Base-by-base conservation (phyloP, 2,797 vertebrate species). In the Pelodytes ibericus region DNA sequence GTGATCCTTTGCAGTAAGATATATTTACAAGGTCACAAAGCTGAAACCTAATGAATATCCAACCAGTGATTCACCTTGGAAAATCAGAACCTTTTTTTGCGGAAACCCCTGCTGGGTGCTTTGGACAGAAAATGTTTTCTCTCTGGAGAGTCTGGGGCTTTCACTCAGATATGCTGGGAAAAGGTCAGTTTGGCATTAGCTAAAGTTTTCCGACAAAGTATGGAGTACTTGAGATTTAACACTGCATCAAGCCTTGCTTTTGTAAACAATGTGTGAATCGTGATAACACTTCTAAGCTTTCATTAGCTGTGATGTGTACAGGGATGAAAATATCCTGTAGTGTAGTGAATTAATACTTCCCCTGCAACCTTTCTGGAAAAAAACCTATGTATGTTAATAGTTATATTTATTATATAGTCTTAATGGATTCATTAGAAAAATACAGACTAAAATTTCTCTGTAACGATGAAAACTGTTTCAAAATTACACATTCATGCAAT, bases 121-220 rank as follows among this genome's bases (percentile, higher is more conserved):
- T 41, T 24, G 29, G 16, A 33, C 22, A 71, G 68, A 66, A 71
- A 65, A 58, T 44, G 49, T 63, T 47, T 39, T 71, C 15, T 20
- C 67, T 64, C 59, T 29, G 33, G 49, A 71, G 49, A 13, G 15
- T 75, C 29, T 27, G 10, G 56, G 39, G 22, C 41, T 75, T 75
- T 53, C 65, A 62, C 73, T 61, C 22, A 68, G 16, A 49, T 49
- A 69, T 58, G 71, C 60, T 47, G 49, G 49, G 39, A 58, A 77
- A 77, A 77, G 75, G 75, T 77, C 75, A 77, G 63, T 70, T 68
- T 71, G 66, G 30, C 74, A 77, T 63, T 57, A 71, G 66, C 29
- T 58, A 31, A 77, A 63, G 66, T 15, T 20, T 71, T 71, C n/a
- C 33, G 25, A 47, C 51, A 49, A 25, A 71, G 68, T 20, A 15